Base-by-base conservation (phyloP, 2,888 invertebrate genomes). In the Crematogaster levior region DNA sequence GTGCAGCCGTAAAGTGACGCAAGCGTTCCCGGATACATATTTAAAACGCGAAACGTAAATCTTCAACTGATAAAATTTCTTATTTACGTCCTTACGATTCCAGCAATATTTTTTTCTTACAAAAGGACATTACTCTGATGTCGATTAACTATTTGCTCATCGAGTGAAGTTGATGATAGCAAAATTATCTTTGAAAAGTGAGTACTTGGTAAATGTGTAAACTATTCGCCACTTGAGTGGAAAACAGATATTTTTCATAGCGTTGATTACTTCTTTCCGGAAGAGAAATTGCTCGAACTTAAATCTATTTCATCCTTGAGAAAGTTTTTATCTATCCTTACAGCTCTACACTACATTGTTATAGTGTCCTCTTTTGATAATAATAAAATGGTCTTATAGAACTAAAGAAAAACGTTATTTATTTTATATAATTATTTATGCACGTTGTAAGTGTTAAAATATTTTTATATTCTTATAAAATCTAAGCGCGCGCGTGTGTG, bases 21-120 rank as follows among this genome's bases (percentile, higher is more conserved):
- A 12, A 53, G n/a, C 40, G 53, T 30, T 56, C 60, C 68, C 51
- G 60, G 77, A 87, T 70, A 65, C 79, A 87, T 83, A 86, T 81
- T 79, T 81, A 53, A 85, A 82, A 72, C n/a, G 72, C 46, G 65
- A 70, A 70, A 74, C 68, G 56, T 51, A 63, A 80, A 83, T 82
- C 81, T 84, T 53, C 40, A 40, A 56, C 48, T 58, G 27, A 43
- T 68, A 30, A 83, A 83, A 84, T 85, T 85, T 82, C 72, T 81
- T 79, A 30, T 66, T 58, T 27, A 7, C 18, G 18, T 77, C 27
- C 7, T n/a, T 18, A 15, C 27, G 21, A 75, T 40, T 40, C 10
- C 27, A 15, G 40, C 15, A 21, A 65, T 53, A 73, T 51, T 60
- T 61, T 60, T 73, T 63, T 51, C 24, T 63, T 58, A 46, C 34